Base-by-base conservation (phyloP, 2,113 vertebrate genomes). In the Neodon shergylaensis region DNA sequence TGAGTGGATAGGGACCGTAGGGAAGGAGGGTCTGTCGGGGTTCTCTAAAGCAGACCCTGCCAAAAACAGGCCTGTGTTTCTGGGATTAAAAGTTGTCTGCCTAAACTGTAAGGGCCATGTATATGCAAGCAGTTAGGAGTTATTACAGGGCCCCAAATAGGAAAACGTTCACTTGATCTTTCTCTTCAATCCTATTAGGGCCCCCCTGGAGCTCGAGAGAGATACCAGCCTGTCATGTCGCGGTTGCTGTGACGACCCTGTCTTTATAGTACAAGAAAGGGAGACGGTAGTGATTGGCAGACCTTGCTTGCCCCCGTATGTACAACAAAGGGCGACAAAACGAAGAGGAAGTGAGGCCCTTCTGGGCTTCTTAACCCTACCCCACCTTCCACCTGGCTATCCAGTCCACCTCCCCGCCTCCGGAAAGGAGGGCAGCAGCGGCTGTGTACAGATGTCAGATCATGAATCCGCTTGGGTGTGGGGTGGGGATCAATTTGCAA, bases 271-370 rank as follows among this genome's bases (percentile, higher is more conserved):
- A 98, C 98, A 98, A 98, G 98, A 98, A 98, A 98, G 98, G 97
- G 98, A 98, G 97, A 98, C 98, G 98, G 98, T 98, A 98, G 97
- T 99, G 99, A 99, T 98, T 99, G 99, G 99, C 99, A 99, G 99
- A 98, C 98, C 98, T 98, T 98, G 98, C 98, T 99, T 98, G 99
- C 99, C 98, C 99, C 98, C 98, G 98, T 98, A 98, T 97, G 98
- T 98, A 98, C 97, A 98, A 99, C 99, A 99, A 99, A 99, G 98
- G 98, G 97, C 96, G 98, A 99, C 98, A 99, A 98, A 99, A 99
- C 98, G 98, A 98, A 99, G 98, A 99, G 99, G 99, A 99, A 99
- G 99, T 99, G 98, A 98, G 97, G 98, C 99, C 98, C 99, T 99
- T 99, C 99, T 98, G 98, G 97, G 98, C 99, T 98, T 98, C 98